Conservation (phyloP, 2,888 invertebrate genomes). For the Amphipyra tragopoginis region DNA sequence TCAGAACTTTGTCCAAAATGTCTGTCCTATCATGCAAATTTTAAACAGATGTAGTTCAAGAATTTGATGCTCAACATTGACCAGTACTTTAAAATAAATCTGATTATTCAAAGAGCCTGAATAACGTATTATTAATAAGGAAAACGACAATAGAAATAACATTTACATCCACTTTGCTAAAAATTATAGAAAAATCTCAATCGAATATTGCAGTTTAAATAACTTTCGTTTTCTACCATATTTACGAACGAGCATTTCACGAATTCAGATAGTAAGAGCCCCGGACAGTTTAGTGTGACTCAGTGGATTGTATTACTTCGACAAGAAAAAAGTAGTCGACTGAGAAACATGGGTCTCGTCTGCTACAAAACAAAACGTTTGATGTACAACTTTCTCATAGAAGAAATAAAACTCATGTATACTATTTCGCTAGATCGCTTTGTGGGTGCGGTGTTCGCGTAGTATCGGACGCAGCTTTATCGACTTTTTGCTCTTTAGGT, state of each 20-base stretch:
- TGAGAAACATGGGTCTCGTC: constrained; percentile 65
- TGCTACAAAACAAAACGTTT: constrained; percentile 68
- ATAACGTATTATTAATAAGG: too few species aligned
- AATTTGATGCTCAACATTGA: too few species aligned
- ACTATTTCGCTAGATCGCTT: constrained; percentile 53
- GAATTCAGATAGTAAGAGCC: constrained; percentile 39
- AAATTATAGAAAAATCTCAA: too few species aligned
- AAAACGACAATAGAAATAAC: too few species aligned
- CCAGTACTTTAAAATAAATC: too few species aligned
- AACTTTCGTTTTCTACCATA: background rate
- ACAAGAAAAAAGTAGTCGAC: constrained; percentile 73
- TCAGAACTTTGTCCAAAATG: too few species aligned
- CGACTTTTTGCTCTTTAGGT: background rate
- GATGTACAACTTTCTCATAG: constrained; percentile 61
- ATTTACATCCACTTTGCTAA: too few species aligned
- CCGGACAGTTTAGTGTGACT: constrained; percentile 65
- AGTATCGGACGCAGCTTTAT: background rate
- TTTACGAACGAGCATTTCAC: background rate
- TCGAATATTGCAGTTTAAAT: background rate
- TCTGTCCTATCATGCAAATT: too few species aligned
- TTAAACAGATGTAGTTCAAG: too few species aligned
- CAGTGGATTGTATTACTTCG: constrained; percentile 70
- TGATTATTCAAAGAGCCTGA: too few species aligned
- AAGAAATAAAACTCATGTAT: constrained; percentile 54
- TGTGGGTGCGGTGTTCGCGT: constrained; percentile 28